phyloP scores from a whole-genome alignment of 2,797 vertebrate species.

The Phataginus tetradactyla region DNA sequence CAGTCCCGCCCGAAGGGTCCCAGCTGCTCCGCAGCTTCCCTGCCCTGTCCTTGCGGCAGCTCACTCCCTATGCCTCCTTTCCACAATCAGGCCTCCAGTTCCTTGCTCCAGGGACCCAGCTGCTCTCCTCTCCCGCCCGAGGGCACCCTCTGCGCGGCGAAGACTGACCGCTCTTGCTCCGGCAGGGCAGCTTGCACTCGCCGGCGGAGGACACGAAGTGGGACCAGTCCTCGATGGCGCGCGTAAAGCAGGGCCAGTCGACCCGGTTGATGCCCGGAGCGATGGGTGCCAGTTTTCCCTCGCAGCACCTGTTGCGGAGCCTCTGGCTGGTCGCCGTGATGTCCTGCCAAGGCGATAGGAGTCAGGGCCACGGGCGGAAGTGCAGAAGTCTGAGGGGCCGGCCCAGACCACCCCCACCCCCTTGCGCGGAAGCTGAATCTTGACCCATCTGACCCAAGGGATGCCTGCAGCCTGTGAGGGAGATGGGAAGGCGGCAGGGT shows the following conservation, averaged over 20 bases:
- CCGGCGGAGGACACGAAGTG: constrained; percentile 55
- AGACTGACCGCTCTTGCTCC: constrained; percentile 64
- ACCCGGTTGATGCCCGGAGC: constrained; percentile 49
- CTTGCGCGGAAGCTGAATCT: not conserved
- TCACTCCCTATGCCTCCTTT: accelerated
- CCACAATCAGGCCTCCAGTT: accelerated
- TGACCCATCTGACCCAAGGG: not conserved
- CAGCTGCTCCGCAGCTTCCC: not conserved
- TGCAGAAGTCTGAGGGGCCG: not conserved
- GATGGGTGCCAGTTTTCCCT: constrained; percentile 68
- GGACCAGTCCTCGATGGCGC: constrained; percentile 79
- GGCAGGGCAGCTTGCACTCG: constrained; percentile 74
- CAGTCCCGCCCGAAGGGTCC: not conserved
- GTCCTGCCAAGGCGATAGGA: constrained; percentile 60
- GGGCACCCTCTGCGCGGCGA: accelerated
- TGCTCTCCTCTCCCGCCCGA: not conserved
- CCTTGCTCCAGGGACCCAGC: not conserved
- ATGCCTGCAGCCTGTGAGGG: not conserved
- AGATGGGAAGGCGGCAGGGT: not conserved
- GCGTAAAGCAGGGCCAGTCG: constrained; percentile 74
- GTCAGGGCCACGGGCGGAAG: not conserved
- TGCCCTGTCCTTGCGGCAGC: accelerated
- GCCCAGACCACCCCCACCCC: not conserved
- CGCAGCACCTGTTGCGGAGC: constrained; percentile 16
- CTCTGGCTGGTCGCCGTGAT: constrained; percentile 57